Base-by-base conservation (phyloP, 2,888 invertebrate species). In the Drosophila falleni region DNA sequence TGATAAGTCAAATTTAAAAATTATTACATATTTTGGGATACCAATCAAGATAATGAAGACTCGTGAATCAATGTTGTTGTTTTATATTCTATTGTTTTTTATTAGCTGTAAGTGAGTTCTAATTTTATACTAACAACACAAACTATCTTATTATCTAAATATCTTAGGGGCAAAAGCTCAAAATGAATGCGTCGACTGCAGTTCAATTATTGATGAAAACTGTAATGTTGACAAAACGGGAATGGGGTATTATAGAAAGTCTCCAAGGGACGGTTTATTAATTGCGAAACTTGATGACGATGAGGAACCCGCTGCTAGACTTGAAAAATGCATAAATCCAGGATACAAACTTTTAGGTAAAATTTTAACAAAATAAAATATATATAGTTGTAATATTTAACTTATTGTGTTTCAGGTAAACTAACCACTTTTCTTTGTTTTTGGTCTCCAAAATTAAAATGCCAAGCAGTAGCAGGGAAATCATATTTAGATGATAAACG, bases 291-390 rank as follows among this genome's bases (percentile, higher is more conserved):
- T 50, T 10, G 31, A 13, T 0, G 1, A 3, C 9, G 16, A 4
- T 19, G 49, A 60, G n/a, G 19, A 15, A 3, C 3, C 11, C 19
- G 31, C 41, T 15, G 2, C n/a, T 4, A 15, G 41, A 6, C 23
- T 60, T 0, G 41, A 60, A 11, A 11, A 15, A 3, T 66, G 67
- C 13, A 39, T 68, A 0, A 49, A 44, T 56, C 35, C 56, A 16
- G 67, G 39, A 5, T 66, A 68, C 4, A 56, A 33, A 26, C 1
- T 66, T 5, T 1, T 39, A 0, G 66, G 67, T 66, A 56, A 23
- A 1, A 31, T 6, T n/a, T 11, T 2, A 29, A 33, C 19, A 3
- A 29, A 9, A n/a, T 13, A 15, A 31, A 13, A 5, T 10, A 4
- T 5, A 9, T 3, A 15, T 4, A 15, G 1, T 13, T 5, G n/a